Base-by-base conservation (phyloP, 2,888 invertebrate species). In the Blastobasis adustella region DNA sequence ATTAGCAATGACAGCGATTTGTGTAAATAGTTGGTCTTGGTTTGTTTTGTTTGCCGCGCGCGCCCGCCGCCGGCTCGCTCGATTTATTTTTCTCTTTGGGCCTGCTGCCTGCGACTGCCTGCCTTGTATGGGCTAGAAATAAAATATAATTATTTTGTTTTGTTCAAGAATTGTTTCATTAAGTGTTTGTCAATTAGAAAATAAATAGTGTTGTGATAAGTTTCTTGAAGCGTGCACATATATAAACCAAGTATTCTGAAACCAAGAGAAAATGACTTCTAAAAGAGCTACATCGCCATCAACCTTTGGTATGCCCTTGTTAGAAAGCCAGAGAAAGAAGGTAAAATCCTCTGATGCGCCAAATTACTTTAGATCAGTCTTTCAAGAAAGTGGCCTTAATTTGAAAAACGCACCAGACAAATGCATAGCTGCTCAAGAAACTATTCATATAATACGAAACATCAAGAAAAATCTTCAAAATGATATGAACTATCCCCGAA, bases 401-500 rank as follows among this genome's bases (percentile, higher is more conserved):
- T 56, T 87, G 49, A 77, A 77, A 52, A 57, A 66, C 50, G 77
- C 82, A 44, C 83, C 85, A 7, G 73, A 73, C 37, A 82, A 81
- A 54, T 77, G 77, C 54, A 53, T 72, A 53, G 67, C 71, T 46
- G 61, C 69, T 2, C 57, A 71, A 7, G 90, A 91, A 69, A 82
- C 83, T 51, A 76, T 90, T 37, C 75, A 82, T 44, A 82, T 91
- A 55, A 76, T 89, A 6, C 75, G 83, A 2, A 89, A 89, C 60
- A 72, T 91, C 6, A 82, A 82, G n/a, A 76, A 79, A 36, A 75
- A 76, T 38, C 64, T 90, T 6, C 71, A 76, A 53, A 76, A 76
- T 52, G 76, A 83, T 48, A 68, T 76, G 10, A 89, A 91, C 45
- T 91, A 89, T 67, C 90, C 90, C 0, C 79, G 89, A 45, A 91